Evolutionary conservation across 2,888 invertebrate species (phyloP).

Genomic region (Aphrophora alni): DNA sequence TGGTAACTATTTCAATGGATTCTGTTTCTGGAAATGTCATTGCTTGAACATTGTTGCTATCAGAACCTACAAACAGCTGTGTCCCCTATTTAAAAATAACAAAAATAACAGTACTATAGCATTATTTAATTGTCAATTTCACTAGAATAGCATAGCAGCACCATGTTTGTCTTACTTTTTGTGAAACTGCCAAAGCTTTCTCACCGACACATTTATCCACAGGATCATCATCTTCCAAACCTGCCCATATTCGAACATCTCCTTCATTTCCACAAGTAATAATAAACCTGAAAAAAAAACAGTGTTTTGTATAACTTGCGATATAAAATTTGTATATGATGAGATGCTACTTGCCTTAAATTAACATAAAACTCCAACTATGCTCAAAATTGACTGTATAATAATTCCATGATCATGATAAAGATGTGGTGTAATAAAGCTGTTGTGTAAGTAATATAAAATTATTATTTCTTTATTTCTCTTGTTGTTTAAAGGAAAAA

Average conservation of each 20-base stretch:
- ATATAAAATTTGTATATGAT: conserved; percentile 14
- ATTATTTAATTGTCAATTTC: too few species aligned
- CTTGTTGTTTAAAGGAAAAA: too few species aligned
- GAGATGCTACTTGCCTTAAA: too few species aligned
- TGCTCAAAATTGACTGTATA: too few species aligned
- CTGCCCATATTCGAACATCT: conserved; percentile 88
- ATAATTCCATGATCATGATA: too few species aligned
- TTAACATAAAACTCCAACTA: too few species aligned
- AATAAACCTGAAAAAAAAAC: conserved; percentile 63
- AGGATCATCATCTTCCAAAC: conserved; percentile 87
- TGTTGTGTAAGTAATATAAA: too few species aligned
- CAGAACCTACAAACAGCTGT: conserved; percentile 79
- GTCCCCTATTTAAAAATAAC: conserved; percentile 58
- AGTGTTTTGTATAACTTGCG: too few species aligned
- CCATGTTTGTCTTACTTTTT: conserved; percentile 66
- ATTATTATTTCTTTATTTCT: too few species aligned
- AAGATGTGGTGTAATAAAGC: too few species aligned
- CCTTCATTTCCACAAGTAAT: conserved; percentile 93
- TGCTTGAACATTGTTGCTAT: conserved; percentile 84
- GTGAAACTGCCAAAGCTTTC: conserved; percentile 75
- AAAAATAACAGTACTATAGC: conserved; percentile 13
- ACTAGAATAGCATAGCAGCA: too few species aligned
- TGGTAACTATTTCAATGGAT: conserved; percentile 82
- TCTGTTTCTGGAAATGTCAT: conserved; percentile 82
- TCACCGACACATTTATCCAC: conserved; percentile 85